Base-by-base conservation (phyloP, 2,113 vertebrate genomes). In the Carassius auratus region DNA sequence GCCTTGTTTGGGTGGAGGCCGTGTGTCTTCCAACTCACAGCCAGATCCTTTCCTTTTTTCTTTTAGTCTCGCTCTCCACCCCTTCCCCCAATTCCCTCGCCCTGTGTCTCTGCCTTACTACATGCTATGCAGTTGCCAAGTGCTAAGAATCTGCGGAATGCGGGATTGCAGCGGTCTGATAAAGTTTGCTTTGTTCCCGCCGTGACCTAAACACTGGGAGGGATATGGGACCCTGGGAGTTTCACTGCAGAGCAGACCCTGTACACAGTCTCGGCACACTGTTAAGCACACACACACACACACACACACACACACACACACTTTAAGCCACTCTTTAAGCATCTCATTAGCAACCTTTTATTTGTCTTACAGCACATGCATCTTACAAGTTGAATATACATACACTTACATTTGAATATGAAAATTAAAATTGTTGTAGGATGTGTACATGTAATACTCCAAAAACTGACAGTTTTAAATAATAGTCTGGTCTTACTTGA, bases 121-220 rank as follows among this genome's bases (percentile, higher is more conserved):
- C 85, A 62, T 94, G 91, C 92, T 93, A 89, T 93, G 93, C 80
- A 86, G 94, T 97, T 96, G 96, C 96, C 96, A 97, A 96, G 94
- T 92, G 90, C 91, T 93, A 96, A 96, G 97, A 98, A 98, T 98
- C 93, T 91, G 92, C 92, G 96, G 98, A 99, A 98, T 98, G 97
- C 92, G 87, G 94, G 95, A 92, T 96, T 96, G 94, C 95, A 95
- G 92, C 94, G 96, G 93, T 89, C 94, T 96, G 96, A 97, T 97
- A 97, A 96, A 96, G 96, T 97, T 97, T 96, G 96, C 97, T 97
- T 98, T 99, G 97, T 98, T 97, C 94, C 94, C 92, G 89, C 94
- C 89, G 94, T 96, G 96, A 97, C 96, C 95, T 96, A 94, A 94
- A 91, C 92, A 93, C 94, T 95, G 93, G 96, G 93, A 94, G 92